Evolutionary conservation across 2,113 vertebrate genomes (phyloP), one percentile per base, ranked within the genome.

Genomic region (Chiloscyllium plagiosum): DNA sequence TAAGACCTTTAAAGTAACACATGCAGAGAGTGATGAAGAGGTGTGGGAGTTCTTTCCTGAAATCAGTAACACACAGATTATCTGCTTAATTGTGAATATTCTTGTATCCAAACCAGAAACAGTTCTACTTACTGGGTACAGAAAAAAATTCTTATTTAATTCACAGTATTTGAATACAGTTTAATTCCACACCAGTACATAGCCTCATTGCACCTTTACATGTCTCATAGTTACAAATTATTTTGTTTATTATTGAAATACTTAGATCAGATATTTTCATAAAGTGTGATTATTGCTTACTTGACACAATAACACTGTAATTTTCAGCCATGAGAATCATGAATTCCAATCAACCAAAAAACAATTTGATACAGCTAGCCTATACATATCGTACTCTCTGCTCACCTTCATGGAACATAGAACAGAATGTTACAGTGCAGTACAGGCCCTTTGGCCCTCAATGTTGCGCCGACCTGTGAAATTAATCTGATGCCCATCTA

Each of bases 1-100:
- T 37, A 66, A 93, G 61, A 93, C 89, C 89, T 93, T 61, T n/a
- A 66, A 93, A 37, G 17, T 22, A 93, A 66, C 89, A 66, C 89
- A 93, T 93, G 89, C 89, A 93, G 89, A 93, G 89, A 93, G 89
- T 66, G 61, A 93, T 66, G 89, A 93, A 68, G 89, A 93, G 61
- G 61, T 93, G 89, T 93, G 17, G 89, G 56, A 93, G 89, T 93
- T 93, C 56, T 93, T 93, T 93, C 89, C 89, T 66, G 61, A 93
- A 66, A 33, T 93, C 61, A 93, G 89, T 93, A 93, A 68, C 89
- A 93, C 61, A 65, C 56, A 66, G 89, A 66, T 65, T 93, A 66
- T 68, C 61, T 93, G 61, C 13, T 33, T 93, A 93, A 93, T 66
- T 93, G n/a, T 66, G 89, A 93, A 17, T 66, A 68, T 66, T 93